phyloP scores from a whole-genome alignment of 2,888 invertebrate genomes.

The Lacanobia oleracea region DNA sequence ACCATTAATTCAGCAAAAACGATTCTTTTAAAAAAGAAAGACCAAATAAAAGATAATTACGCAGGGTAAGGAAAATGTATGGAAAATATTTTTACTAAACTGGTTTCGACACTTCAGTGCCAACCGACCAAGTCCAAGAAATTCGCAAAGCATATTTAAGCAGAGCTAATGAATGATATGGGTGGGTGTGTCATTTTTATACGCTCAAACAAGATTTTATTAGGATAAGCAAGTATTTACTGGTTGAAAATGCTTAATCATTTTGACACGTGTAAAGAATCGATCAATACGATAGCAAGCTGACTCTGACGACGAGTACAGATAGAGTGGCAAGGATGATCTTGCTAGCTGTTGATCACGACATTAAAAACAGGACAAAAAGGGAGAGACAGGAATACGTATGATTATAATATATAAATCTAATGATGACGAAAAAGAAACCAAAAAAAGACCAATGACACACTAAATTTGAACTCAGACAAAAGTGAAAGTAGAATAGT shows the following conservation, averaged over 20 bases:
- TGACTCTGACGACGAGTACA: conserved; percentile 19
- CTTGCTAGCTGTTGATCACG: background rate
- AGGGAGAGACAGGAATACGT: background rate
- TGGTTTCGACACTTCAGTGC: conserved; percentile 2
- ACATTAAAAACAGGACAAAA: background rate
- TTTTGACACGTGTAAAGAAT: conserved; percentile 23
- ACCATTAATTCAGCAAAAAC: background rate
- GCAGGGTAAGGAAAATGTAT: conserved; percentile 20
- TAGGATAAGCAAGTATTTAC: conserved; percentile 21
- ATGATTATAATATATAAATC: background rate
- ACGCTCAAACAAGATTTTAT: conserved; percentile 23
- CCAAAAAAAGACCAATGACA: conserved; percentile 3
- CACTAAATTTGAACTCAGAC: conserved; percentile 13
- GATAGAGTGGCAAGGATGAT: background rate
- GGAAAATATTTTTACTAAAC: background rate
- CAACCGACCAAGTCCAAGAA: background rate
- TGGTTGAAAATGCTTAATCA: conserved; percentile 16
- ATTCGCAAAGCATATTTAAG: conserved; percentile 42
- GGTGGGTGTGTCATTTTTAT: conserved; percentile 21
- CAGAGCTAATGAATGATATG: conserved; percentile 24
- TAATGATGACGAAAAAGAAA: conserved; percentile 11
- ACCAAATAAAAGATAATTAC: background rate
- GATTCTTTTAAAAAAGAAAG: background rate
- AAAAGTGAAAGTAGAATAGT: conserved; percentile 63
- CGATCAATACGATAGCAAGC: conserved; percentile 25